Base-by-base conservation (phyloP, 2,797 vertebrate genomes). In the Rhynchonycteris naso region DNA sequence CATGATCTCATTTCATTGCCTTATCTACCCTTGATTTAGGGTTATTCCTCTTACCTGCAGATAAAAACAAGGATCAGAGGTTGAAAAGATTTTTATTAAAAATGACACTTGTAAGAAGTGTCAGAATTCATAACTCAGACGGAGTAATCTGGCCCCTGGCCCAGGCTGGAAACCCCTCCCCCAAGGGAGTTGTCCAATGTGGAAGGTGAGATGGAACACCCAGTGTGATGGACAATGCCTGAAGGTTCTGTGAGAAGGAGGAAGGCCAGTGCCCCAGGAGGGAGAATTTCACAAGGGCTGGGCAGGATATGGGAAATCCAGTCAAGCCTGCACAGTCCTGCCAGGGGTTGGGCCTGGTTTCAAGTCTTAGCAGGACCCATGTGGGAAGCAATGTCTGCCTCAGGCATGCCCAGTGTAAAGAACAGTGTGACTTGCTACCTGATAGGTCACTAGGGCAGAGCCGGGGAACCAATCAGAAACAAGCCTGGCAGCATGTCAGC, bases 11-110 rank as follows among this genome's bases (percentile, higher is more conserved):
- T n/a, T 87, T 84, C 86, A 91, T 56, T 59, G 43, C 86, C 47
- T 80, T 59, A 71, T 19, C 24, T 5, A 63, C 24, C 13, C 21
- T 91, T 47, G 14, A 22, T 79, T 75, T 95, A 86, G 18, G 33
- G 47, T 81, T 88, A 83, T 91, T 91, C 82, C 91, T 95, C 18
- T 88, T 61, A 52, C 15, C 7, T 90, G 28, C 24, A 33, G 52
- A 92, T 85, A 47, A 93, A 92, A 90, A 69, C 96, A 84, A 85
- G 71, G 22, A 10, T 91, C 22, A 85, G 33, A 90, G 18, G 14
- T 8, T 91, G 28, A 92, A 81, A 43, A 95, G 95, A 56, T 82
- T 69, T 3, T 3, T 21, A 92, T 52, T 76, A 72, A 76, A 58
- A 38, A 82, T 52, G 71, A 78, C 7, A 26, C 43, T 63, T 35